A percentile compares a stretch with the other conserved stretches of the same genome.
Evolutionary conservation across 1,140 invertebrate species (phyloP).

Genomic region (Drosophila kanapiae): DNA sequence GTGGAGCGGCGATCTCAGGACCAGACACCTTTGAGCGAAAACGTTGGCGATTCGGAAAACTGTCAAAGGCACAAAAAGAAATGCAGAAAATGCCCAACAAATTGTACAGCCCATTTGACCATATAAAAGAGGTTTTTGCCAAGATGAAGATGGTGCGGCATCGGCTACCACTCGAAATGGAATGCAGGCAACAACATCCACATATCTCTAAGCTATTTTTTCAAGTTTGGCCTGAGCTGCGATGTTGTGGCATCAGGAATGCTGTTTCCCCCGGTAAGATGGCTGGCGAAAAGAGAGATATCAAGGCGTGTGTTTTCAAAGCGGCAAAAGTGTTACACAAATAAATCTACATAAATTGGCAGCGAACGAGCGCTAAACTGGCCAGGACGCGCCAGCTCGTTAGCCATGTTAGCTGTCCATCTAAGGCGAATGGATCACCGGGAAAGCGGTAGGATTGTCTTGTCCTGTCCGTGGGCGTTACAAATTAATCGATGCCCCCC

Average conservation of each 20-base stretch:
- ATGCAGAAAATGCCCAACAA: constrained; percentile 41
- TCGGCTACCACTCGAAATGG: constrained; percentile 29
- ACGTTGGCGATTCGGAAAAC: constrained; percentile 34
- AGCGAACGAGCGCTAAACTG: constrained; percentile 42
- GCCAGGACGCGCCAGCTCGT: constrained; percentile 52
- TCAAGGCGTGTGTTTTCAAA: constrained; percentile 39
- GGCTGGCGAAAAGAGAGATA: constrained; percentile 57
- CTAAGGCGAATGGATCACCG: constrained; percentile 23
- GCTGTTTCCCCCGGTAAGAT: constrained; percentile 46
- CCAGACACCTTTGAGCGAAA: constrained; percentile 18
- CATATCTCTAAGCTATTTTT: constrained; percentile 62
- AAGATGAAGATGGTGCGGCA: constrained; percentile 35
- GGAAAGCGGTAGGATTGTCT: not conserved
- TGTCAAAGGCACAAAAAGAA: constrained; percentile 39
- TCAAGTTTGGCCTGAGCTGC: constrained; percentile 49
- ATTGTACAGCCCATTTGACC: constrained; percentile 50
- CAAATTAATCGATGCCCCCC: constrained; percentile 59
- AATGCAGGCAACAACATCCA: constrained; percentile 40
- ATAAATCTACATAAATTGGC: constrained; percentile 80
- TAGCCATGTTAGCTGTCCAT: constrained; percentile 57
- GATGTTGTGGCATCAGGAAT: constrained; percentile 60
- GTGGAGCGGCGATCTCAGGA: constrained; percentile 26
- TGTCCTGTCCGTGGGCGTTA: constrained; percentile 36
- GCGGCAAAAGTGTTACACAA: constrained; percentile 72
- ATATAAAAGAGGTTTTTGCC: constrained; percentile 26